Conservation (phyloP, 2,113 vertebrate genomes). For the Bubo bubo region DNA sequence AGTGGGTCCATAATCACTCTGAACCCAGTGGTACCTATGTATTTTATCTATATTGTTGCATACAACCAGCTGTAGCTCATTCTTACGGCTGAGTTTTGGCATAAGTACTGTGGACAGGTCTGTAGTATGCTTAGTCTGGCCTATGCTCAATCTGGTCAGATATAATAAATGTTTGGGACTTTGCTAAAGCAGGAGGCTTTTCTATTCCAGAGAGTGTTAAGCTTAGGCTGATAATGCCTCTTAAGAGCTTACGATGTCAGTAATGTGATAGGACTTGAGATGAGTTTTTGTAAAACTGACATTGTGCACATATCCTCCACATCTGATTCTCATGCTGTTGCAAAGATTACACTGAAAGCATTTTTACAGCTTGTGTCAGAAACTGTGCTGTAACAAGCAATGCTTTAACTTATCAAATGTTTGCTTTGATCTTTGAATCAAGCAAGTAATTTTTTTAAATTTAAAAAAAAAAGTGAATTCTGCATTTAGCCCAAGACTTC, state of each 20-base stretch:
- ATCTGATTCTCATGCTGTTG: background rate
- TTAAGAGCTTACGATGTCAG: slow-evolving; percentile 27
- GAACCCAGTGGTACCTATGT: background rate
- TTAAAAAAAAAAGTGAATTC: background rate
- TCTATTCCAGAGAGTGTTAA: background rate
- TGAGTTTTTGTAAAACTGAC: slow-evolving; percentile 15
- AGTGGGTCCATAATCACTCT: background rate
- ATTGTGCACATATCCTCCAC: background rate
- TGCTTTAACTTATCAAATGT: background rate
- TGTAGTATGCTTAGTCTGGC: background rate
- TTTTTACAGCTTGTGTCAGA: background rate
- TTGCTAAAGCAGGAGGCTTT: slow-evolving; percentile 15
- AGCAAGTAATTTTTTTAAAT: background rate
- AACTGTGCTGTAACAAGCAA: background rate
- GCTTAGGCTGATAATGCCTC: slow-evolving; percentile 52
- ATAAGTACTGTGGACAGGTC: background rate
- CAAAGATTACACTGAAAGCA: background rate
- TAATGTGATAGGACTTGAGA: slow-evolving; percentile 9
- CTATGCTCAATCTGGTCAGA: background rate
- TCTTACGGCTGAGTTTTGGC: background rate
- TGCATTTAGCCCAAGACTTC: background rate
- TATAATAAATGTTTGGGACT: slow-evolving; percentile 21
- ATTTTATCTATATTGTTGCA: background rate
- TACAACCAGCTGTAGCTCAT: background rate
- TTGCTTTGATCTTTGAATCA: background rate